Evolutionary conservation across 2,888 invertebrate species (phyloP).

Genomic region (Heliconius hortense): DNA sequence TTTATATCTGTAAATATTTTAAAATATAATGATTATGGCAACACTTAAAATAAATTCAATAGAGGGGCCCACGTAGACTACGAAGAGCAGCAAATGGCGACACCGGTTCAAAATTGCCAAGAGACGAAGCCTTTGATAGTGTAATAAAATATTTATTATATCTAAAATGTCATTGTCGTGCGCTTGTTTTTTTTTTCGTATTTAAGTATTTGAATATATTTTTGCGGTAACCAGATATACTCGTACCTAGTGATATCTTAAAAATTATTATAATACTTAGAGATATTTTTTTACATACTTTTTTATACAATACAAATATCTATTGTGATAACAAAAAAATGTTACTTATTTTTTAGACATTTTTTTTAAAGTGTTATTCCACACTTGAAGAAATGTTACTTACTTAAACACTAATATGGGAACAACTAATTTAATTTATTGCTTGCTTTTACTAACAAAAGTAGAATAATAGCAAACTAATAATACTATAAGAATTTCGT

Average conservation of each 20-base stretch:
- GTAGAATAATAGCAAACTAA: background rate
- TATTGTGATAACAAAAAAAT: too few species aligned
- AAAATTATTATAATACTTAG: background rate
- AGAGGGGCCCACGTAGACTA: conserved; percentile 16
- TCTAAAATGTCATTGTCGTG: background rate
- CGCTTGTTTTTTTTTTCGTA: background rate
- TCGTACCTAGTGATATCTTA: background rate
- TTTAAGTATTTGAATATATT: background rate
- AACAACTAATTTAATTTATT: background rate
- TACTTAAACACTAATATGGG: background rate
- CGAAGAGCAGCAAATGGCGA: conserved; percentile 2
- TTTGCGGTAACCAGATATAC: background rate
- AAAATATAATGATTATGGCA: conserved; percentile 11
- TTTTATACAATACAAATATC: background rate
- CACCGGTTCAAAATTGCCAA: background rate
- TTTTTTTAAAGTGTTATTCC: too few species aligned
- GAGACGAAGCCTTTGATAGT: background rate
- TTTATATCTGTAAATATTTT: background rate
- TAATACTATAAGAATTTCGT: background rate
- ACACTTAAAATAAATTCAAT: conserved; percentile 10
- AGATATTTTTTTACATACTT: background rate
- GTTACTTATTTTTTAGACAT: too few species aligned
- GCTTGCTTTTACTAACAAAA: background rate
- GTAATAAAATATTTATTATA: conserved; percentile 5
- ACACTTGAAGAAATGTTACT: too few species aligned